A percentile compares a stretch with the other conserved stretches of the same genome.
These are phyloP conservation scores for Dermolepida albohirtum DNA, from an alignment of 2,888 invertebrate genomes.

Conservation along the genomic window DNA sequence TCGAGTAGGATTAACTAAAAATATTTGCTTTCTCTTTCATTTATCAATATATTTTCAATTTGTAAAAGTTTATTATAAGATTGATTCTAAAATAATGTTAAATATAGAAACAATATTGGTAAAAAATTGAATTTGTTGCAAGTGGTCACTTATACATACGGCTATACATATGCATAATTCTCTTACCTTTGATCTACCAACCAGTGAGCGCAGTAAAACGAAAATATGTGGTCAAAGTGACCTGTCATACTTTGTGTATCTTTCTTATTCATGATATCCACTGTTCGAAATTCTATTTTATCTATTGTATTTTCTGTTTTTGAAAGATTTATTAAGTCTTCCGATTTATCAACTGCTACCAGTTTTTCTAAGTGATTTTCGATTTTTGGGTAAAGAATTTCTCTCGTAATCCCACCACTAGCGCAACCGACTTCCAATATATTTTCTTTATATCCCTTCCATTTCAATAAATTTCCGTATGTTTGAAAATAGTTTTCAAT, in stretches of 20 bases:
- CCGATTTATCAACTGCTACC: too few relatives aligned
- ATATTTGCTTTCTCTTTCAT: too few relatives aligned
- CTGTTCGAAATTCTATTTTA: neutral
- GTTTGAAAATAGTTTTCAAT: neutral
- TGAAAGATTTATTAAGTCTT: neutral
- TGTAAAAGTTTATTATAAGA: too few relatives aligned
- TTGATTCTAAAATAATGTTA: too few relatives aligned
- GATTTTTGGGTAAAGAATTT: neutral
- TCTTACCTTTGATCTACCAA: neutral
- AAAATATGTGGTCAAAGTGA: conserved; percentile 4
- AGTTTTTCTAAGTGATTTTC: neutral
- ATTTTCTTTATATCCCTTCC: neutral
- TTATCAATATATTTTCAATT: too few relatives aligned
- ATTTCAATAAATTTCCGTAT: neutral
- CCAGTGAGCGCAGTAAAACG: neutral
- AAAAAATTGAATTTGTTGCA: too few relatives aligned
- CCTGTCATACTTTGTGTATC: neutral
- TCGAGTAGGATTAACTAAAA: too few relatives aligned
- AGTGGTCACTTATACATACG: too few relatives aligned
- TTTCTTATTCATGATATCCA: neutral
- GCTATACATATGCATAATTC: too few relatives aligned
- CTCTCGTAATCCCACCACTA: conserved; percentile 1
- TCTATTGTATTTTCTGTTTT: neutral
- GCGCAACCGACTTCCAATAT: conserved; percentile 21
- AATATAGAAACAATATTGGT: too few relatives aligned